A percentile compares a stretch with the other conserved stretches of the same genome.
Evolutionary conservation across 2,888 invertebrate species (phyloP).

Genomic region (Apodemia hepburni): DNA sequence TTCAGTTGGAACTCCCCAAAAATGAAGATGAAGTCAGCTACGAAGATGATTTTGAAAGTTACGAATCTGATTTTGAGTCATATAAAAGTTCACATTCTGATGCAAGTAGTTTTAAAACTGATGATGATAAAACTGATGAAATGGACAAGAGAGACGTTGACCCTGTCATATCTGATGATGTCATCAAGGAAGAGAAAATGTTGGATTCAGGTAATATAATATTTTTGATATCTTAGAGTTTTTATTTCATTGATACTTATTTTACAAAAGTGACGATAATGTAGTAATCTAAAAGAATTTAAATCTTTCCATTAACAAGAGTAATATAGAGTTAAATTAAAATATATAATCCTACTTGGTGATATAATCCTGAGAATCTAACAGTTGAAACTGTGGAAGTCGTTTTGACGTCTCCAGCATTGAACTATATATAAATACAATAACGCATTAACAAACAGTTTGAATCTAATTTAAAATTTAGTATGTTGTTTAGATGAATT

Average conservation of each 20-base stretch:
- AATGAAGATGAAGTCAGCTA: constrained; percentile 57
- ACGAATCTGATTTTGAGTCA: constrained; percentile 73
- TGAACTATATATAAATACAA: no score
- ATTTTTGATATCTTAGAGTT: constrained; percentile 16
- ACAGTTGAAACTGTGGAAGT: no score
- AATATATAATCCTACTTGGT: no score
- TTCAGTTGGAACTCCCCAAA: no score
- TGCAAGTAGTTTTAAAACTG: constrained; percentile 25
- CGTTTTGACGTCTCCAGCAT: no score
- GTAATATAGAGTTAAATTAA: no score
- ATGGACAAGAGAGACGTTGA: constrained; percentile 26
- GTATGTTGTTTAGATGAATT: no score
- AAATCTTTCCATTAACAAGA: no score
- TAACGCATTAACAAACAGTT: no score
- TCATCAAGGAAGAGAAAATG: constrained; percentile 57
- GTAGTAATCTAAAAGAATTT: no score
- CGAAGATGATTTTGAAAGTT: constrained; percentile 76
- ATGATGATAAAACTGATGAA: constrained; percentile 28
- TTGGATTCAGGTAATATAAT: constrained; percentile 56
- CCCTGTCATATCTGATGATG: constrained; percentile 24
- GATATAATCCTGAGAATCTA: no score
- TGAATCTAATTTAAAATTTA: no score
- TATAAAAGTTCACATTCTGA: constrained; percentile 47
- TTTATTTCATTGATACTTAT: constrained; percentile 1
- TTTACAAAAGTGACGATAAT: not conserved